These are phyloP conservation scores for Drosophila anomalata DNA, from an alignment of 2,888 invertebrate species.

Conservation along the genomic window DNA sequence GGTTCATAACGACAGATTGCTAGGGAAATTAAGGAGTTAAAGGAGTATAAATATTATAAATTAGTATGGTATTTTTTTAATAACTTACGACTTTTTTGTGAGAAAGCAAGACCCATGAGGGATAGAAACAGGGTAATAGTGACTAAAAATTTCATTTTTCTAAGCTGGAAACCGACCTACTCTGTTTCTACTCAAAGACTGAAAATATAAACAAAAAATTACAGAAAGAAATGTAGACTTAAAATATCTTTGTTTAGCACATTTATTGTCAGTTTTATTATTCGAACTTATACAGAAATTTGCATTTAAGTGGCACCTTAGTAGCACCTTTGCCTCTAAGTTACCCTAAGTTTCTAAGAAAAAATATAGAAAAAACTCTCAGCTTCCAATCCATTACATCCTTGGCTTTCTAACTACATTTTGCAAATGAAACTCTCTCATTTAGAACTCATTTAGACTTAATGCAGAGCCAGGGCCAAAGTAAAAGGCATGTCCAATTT, in stretches of 20 bases:
- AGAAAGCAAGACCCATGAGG: too few relatives aligned
- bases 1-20: background rate
- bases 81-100: too few relatives aligned
- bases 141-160: background rate
- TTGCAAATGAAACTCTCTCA: background rate
- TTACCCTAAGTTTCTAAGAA: background rate
- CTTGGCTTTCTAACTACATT: background rate
- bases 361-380: background rate
- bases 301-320: background rate
- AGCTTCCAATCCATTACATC: background rate
- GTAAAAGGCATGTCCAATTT: conserved; percentile 42
- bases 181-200: background rate
- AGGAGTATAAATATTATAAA: background rate
- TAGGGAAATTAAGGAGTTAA: background rate
- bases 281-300: background rate
- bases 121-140: too few relatives aligned
- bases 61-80: background rate
- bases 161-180: background rate
- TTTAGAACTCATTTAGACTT: background rate
- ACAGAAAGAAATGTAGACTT: background rate
- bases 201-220: background rate
- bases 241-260: background rate
- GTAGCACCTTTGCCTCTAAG: background rate
- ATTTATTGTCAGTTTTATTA: background rate
- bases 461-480: conserved; percentile 21